A percentile compares a stretch with the other conserved stretches of the same genome.
Conservation (phyloP, 2,888 invertebrate genomes). For the Drosophila anomelani region DNA sequence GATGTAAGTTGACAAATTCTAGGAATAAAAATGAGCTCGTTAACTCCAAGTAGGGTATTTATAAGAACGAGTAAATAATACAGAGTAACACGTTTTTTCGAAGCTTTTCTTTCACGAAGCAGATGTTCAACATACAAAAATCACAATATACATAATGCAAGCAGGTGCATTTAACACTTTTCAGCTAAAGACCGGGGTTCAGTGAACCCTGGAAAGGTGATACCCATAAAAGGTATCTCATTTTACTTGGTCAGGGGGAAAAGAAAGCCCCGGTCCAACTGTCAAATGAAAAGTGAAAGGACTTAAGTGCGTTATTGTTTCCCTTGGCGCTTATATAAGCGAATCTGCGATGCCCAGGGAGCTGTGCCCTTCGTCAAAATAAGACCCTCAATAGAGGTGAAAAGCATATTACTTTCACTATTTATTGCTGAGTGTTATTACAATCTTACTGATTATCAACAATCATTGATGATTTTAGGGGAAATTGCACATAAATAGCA, state of each 20-base stretch:
- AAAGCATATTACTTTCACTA: conserved; percentile 37
- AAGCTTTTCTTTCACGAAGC: neutral
- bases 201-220: conserved; percentile 39
- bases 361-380: conserved; percentile 57
- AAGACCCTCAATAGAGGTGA: conserved; percentile 53
- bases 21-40: neutral
- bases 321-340: conserved; percentile 54
- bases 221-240: conserved; percentile 39
- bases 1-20: conserved; percentile 1
- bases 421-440: conserved; percentile 19
- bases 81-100: neutral
- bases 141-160: neutral
- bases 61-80: conserved; percentile 8
- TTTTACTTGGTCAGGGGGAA: conserved; percentile 27
- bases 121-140: conserved; percentile 18
- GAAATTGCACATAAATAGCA: neutral
- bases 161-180: conserved; percentile 24
- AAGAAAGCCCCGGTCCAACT: conserved; percentile 54
- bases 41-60: conserved; percentile 5
- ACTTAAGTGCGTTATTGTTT: conserved; percentile 58
- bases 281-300: conserved; percentile 70
- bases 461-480: neutral
- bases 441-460: conserved; percentile 15
- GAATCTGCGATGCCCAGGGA: conserved; percentile 20
- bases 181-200: conserved; percentile 11